Evolutionary conservation across 2,113 vertebrate species (phyloP).

Genomic region (Ellobius talpinus): DNA sequence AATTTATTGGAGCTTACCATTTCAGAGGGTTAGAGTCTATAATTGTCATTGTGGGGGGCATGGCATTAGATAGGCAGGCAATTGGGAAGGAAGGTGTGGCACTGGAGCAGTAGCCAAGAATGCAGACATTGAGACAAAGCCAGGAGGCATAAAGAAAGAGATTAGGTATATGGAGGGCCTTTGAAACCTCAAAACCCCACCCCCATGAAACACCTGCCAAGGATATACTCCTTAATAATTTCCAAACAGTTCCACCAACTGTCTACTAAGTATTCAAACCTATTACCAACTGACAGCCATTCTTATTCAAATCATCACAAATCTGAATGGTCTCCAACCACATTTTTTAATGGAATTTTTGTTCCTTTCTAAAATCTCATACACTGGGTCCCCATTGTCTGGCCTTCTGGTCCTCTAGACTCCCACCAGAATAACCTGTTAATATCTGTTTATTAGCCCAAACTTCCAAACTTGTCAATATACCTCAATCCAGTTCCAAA

Average conservation of each 20-base stretch:
- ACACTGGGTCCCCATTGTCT: no score
- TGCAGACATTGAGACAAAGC: neutral
- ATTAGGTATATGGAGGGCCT: no score
- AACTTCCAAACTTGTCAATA: neutral
- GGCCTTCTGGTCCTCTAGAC: neutral
- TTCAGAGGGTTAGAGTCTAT: neutral
- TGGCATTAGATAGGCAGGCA: neutral
- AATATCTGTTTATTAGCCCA: neutral
- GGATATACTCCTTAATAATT: neutral
- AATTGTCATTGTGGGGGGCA: neutral
- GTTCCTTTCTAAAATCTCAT: neutral
- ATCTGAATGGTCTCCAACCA: neutral
- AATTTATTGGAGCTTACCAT: neutral
- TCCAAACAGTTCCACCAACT: neutral
- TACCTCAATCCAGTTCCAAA: neutral
- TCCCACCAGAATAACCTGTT: neutral
- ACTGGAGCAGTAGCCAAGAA: neutral
- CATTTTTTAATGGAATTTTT: neutral
- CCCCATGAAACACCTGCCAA: neutral
- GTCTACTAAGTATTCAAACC: neutral
- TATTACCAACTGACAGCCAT: no score
- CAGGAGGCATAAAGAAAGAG: neutral
- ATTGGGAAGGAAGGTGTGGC: neutral
- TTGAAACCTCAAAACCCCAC: neutral
- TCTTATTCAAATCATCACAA: neutral